A percentile compares a stretch with the other conserved stretches of the same genome.
Evolutionary conservation across 2,113 vertebrate genomes (phyloP).

Genomic region (Panthera tigris): DNA sequence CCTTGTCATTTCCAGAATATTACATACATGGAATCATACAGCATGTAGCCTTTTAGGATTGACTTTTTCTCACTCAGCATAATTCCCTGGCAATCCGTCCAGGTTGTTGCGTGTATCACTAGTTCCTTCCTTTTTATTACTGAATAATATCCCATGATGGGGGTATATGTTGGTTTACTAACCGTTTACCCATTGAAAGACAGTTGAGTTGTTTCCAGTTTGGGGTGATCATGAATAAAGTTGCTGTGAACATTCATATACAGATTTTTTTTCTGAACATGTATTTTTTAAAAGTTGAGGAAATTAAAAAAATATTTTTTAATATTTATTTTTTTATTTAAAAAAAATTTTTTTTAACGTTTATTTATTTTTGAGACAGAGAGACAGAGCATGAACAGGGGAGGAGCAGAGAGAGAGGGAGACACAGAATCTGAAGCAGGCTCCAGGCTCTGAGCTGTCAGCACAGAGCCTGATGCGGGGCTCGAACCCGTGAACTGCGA

Average conservation of each 20-base stretch:
- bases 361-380: too few relatives aligned
- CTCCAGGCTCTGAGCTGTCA: too few relatives aligned
- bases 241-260: not conserved
- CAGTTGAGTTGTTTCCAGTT: not conserved
- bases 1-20: not conserved
- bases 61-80: not conserved
- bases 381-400: too few relatives aligned
- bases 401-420: too few relatives aligned
- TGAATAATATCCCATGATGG: not conserved
- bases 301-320: too few relatives aligned
- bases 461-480: too few relatives aligned
- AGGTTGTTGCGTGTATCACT: not conserved
- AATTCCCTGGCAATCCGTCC: not conserved
- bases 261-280: constrained; percentile 9
- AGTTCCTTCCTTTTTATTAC: not conserved
- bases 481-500: too few relatives aligned
- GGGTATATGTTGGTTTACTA: not conserved
- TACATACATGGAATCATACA: not conserved
- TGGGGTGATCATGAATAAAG: not conserved
- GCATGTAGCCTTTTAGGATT: not conserved
- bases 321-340: too few relatives aligned
- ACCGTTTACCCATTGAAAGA: not conserved
- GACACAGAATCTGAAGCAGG: too few relatives aligned
- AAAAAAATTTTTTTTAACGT: too few relatives aligned
- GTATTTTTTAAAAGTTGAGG: not conserved